phyloP scores from a whole-genome alignment of 2,888 invertebrate genomes.

The Dascillus cervinus region DNA sequence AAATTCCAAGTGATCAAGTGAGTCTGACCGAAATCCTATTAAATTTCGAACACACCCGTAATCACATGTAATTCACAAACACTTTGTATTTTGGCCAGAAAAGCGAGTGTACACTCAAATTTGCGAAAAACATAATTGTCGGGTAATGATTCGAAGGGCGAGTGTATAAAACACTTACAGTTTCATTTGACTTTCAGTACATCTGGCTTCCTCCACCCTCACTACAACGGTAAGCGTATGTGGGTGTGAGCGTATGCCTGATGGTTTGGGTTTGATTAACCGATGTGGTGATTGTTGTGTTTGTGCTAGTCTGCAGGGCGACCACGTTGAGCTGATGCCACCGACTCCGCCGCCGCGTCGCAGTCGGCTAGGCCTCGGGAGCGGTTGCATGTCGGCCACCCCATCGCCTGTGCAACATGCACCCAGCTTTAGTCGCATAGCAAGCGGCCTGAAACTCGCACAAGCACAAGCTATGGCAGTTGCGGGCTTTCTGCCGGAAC shows the following conservation, averaged over 20 bases:
- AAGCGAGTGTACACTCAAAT: no score
- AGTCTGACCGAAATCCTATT: conserved; percentile 40
- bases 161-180: no score
- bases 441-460: conserved; percentile 61
- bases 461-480: conserved; percentile 67
- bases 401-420: conserved; percentile 35
- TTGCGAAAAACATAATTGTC: no score
- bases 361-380: conserved; percentile 36
- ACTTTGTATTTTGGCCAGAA: neutral
- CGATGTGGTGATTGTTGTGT: conserved; percentile 34
- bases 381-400: conserved; percentile 34
- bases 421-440: conserved; percentile 51
- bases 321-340: conserved; percentile 56
- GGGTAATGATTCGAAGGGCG: no score
- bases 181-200: conserved; percentile 42
- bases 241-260: conserved; percentile 36
- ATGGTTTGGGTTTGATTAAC: conserved; percentile 31
- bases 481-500: conserved; percentile 55
- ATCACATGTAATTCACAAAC: no score
- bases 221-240: conserved; percentile 51
- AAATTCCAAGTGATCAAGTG: conserved; percentile 66
- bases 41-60: no score
- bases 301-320: conserved; percentile 50
- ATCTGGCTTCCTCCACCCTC: conserved; percentile 51
- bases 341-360: conserved; percentile 53